Percentiles rank a stretch among this genome's conserved stretches.
These are phyloP conservation scores for Corynorhinus townsendii DNA, from an alignment of 2,113 vertebrate species.

Conservation along the genomic window DNA sequence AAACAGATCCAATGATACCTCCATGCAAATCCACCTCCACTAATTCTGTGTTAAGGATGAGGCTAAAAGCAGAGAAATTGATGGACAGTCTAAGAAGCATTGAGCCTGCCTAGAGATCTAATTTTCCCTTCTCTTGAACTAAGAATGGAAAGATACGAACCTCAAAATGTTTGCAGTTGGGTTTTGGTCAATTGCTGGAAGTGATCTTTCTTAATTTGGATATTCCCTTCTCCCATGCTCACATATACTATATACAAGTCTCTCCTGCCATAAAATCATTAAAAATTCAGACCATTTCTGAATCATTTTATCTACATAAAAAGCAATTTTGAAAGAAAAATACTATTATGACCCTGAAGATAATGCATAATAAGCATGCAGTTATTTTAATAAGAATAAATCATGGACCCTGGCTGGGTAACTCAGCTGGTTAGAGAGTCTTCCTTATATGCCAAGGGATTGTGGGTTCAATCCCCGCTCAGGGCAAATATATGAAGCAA, in stretches of 20 bases:
- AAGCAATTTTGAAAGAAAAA: background rate
- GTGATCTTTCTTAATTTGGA: background rate
- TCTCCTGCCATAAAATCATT: background rate
- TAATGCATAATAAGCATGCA: background rate
- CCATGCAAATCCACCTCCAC: background rate
- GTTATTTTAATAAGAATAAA: conserved; percentile 38
- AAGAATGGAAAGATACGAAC: background rate
- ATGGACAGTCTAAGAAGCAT: background rate
- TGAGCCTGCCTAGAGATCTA: background rate
- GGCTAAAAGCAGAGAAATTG: background rate
- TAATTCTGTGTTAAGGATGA: background rate
- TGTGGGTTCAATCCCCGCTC: background rate
- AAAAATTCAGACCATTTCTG: background rate
- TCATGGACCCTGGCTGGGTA: background rate
- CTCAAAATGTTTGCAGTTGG: background rate
- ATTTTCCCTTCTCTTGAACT: background rate
- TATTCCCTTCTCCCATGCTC: background rate
- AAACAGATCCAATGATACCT: background rate
- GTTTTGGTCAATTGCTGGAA: background rate
- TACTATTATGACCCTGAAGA: background rate
- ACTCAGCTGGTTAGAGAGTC: background rate
- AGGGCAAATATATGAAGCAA: background rate
- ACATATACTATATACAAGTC: background rate
- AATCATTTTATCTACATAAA: background rate
- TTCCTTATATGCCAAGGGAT: background rate